Percentiles rank a stretch among this genome's conserved stretches.
phyloP scores from a whole-genome alignment of 2,113 vertebrate species.

The Bambusicola thoracicus region DNA sequence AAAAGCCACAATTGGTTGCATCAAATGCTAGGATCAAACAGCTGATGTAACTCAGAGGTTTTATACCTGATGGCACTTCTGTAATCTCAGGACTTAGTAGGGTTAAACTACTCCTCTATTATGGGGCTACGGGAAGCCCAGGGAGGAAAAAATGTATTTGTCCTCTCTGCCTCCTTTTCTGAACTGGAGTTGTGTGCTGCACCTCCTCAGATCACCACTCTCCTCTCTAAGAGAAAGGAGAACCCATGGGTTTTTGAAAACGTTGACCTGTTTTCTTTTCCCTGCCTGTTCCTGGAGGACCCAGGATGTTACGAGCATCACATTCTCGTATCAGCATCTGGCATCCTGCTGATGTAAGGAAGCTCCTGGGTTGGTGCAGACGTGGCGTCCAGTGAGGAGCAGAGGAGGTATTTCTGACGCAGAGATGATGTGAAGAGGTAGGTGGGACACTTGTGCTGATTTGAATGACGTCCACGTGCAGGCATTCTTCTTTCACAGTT shows the following conservation, averaged over 20 bases:
- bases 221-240: not conserved
- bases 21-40: not conserved
- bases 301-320: not conserved
- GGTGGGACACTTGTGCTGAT: not conserved
- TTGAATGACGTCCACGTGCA: accelerated
- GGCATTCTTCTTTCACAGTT: not conserved
- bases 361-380: not conserved
- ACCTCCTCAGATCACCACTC: not conserved
- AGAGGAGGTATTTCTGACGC: accelerated
- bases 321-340: accelerated
- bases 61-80: not conserved
- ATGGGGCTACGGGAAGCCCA: not conserved
- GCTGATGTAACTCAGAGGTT: accelerated
- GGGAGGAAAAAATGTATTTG: not conserved
- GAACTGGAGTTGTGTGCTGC: not conserved
- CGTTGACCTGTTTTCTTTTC: accelerated
- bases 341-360: accelerated
- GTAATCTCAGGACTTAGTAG: not conserved
- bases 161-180: not conserved
- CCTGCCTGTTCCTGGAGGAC: not conserved
- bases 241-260: not conserved
- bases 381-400: not conserved
- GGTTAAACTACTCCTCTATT: not conserved
- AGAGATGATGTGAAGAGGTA: not conserved
- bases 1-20: not conserved